Evolutionary conservation across 1,140 invertebrate species (phyloP).

Genomic region (Archegozetes longisetosus): DNA sequence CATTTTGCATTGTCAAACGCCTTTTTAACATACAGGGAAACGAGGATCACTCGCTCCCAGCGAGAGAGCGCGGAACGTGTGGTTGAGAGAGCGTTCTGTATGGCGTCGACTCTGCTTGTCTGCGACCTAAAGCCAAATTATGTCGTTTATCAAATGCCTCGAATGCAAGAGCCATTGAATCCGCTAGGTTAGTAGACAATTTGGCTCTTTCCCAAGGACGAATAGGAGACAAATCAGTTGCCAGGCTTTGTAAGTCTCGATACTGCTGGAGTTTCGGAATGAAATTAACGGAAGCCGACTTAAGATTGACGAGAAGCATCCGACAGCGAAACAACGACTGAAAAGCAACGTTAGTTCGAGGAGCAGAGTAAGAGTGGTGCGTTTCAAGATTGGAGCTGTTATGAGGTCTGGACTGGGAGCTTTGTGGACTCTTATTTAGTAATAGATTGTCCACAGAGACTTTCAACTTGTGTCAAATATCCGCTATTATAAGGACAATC

Average conservation of each 20-base stretch:
- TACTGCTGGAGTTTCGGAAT: not conserved
- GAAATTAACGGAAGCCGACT: not conserved
- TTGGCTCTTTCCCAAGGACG: not conserved
- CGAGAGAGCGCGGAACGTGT: not conserved
- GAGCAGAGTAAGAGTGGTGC: too few species aligned
- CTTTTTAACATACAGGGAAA: not conserved
- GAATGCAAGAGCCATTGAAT: not conserved
- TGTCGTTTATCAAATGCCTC: not conserved
- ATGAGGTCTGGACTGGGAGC: not conserved
- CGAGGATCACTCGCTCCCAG: not conserved
- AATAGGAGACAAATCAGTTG: not conserved
- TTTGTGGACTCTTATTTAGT: not conserved
- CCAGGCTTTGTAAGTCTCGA: not conserved
- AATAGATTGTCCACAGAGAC: too few species aligned
- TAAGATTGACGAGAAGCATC: not conserved
- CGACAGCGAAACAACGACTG: not conserved
- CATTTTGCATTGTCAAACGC: not conserved
- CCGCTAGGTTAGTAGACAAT: not conserved
- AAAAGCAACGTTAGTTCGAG: not conserved
- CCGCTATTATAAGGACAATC: not conserved
- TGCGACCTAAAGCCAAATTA: not conserved
- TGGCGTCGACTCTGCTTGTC: not conserved
- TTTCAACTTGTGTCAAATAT: too few species aligned
- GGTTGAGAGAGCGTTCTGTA: not conserved
- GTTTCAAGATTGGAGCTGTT: not conserved